Evolutionary conservation across 1,140 invertebrate genomes (phyloP).

Genomic region (Tetragnatha versicolor): DNA sequence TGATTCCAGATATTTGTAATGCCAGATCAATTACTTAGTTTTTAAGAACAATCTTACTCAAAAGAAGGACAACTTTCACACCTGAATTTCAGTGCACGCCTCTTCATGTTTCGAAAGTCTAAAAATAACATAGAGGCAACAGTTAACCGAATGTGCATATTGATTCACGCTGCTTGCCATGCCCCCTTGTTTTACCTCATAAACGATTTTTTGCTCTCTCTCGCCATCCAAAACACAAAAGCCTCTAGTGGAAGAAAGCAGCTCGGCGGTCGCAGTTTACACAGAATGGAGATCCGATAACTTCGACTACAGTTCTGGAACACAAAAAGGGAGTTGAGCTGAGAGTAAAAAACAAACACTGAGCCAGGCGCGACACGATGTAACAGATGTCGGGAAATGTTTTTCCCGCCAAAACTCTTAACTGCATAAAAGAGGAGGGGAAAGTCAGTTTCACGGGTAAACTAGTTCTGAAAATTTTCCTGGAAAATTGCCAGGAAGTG

Average conservation of each 20-base stretch:
- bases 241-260: no score
- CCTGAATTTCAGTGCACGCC: no score
- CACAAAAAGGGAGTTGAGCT: slow-evolving; percentile 19
- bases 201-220: not conserved
- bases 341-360: slow-evolving; percentile 2
- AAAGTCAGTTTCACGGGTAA: slow-evolving; percentile 3
- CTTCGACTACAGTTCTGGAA: not conserved
- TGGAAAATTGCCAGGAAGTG: slow-evolving; percentile 31
- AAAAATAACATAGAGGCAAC: no score
- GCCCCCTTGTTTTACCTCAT: not conserved
- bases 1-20: no score
- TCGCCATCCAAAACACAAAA: no score
- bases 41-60: no score
- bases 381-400: slow-evolving; percentile 33
- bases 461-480: slow-evolving; percentile 21
- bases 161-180: not conserved
- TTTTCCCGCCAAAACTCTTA: slow-evolving; percentile 17
- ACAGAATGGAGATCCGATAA: slow-evolving; percentile 19
- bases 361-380: not conserved
- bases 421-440: not conserved
- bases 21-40: no score
- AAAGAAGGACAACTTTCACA: no score
- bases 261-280: not conserved
- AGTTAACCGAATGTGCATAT: no score
- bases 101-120: no score